Evolutionary conservation across 2,797 vertebrate genomes (phyloP).

Genomic region (Sylvilagus floridanus): DNA sequence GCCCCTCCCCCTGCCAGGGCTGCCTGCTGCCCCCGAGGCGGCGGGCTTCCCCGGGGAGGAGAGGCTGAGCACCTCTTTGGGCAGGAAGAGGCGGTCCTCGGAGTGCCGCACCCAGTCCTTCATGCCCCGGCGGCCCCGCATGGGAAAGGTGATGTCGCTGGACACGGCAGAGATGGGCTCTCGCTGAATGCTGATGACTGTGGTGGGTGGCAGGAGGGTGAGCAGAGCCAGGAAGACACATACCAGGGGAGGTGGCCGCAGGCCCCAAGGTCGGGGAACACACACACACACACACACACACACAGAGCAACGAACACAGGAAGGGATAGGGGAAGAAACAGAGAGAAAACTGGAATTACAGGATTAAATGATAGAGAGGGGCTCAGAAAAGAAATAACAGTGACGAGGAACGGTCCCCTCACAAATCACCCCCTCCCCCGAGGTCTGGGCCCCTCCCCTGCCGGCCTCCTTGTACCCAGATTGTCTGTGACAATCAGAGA

Average conservation of each 20-base stretch:
- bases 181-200: slow-evolving; percentile 98
- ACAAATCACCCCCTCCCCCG: not conserved
- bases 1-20: slow-evolving; percentile 53
- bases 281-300: not conserved
- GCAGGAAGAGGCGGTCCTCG: slow-evolving; percentile 98
- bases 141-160: slow-evolving; percentile 98
- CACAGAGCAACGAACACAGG: not conserved
- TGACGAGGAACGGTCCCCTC: not conserved
- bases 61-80: slow-evolving; percentile 96
- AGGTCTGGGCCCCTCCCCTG: not conserved
- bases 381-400: not conserved
- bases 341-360: slow-evolving; percentile 27
- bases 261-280: not conserved
- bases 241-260: slow-evolving; percentile 6
- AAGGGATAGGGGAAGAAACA: not conserved
- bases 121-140: slow-evolving; percentile 98
- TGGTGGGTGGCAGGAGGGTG: not conserved
- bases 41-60: slow-evolving; percentile 91
- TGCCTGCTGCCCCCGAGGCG: not conserved
- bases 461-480: slow-evolving; percentile 89
- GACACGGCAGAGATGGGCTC: slow-evolving; percentile 97
- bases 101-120: slow-evolving; percentile 98
- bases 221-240: not conserved
- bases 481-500: slow-evolving; percentile 98
- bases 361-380: not conserved